Conservation (phyloP, 2,888 invertebrate species). For the Dasysyrphus albostriatus region DNA sequence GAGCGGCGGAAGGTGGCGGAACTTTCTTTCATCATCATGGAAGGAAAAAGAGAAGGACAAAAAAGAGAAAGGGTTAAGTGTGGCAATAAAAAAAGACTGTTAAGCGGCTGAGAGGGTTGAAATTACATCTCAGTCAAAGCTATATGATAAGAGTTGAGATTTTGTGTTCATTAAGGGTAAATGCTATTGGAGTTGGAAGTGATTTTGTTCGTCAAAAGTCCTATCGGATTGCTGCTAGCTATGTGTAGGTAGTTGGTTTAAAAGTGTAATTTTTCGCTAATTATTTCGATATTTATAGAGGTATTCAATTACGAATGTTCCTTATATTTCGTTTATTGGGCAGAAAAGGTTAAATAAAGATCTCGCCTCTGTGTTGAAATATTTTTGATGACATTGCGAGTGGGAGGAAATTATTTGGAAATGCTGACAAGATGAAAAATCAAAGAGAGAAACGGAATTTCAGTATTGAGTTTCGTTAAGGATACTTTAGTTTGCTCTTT, state of each 20-base stretch:
- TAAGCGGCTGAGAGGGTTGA: constrained; percentile 14
- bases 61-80: constrained; percentile 59
- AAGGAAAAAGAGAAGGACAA: background rate
- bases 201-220: constrained; percentile 66
- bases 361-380: background rate
- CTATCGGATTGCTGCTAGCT: background rate
- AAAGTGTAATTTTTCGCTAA: constrained; percentile 61
- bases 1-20: constrained; percentile 41
- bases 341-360: background rate
- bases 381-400: background rate
- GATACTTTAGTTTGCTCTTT: background rate
- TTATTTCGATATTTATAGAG: constrained; percentile 60
- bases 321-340: background rate
- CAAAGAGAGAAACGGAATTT: background rate
- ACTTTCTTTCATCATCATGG: background rate
- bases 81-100: constrained; percentile 59
- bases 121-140: constrained; percentile 35
- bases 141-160: constrained; percentile 60
- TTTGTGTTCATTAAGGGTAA: constrained; percentile 63
- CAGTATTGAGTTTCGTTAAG: background rate
- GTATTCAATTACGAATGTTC: constrained; percentile 50
- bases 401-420: background rate
- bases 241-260: background rate
- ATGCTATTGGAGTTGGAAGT: constrained; percentile 57
- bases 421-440: background rate